Percentiles rank a stretch among this genome's conserved stretches.
phyloP scores from a whole-genome alignment of 2,113 vertebrate genomes.

The Alethe diademata region DNA sequence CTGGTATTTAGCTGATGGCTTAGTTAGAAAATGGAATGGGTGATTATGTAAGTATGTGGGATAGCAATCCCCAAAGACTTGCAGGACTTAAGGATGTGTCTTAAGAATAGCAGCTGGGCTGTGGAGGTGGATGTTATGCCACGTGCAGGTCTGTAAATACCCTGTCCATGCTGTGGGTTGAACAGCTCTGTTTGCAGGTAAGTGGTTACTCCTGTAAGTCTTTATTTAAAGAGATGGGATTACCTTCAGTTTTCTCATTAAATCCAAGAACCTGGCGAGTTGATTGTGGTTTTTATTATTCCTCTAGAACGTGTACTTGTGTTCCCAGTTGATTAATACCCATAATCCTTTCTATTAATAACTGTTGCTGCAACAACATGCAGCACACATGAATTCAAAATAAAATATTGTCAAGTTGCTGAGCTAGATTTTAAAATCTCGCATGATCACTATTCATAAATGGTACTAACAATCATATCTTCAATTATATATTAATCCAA shows the following conservation, averaged over 20 bases:
- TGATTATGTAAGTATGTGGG: conserved; percentile 16
- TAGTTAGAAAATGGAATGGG: background rate
- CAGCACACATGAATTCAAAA: background rate
- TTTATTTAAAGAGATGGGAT: background rate
- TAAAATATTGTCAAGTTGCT: background rate
- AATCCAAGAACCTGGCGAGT: background rate
- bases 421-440: background rate
- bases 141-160: background rate
- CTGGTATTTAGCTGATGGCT: conserved; percentile 1
- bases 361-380: background rate
- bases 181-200: background rate
- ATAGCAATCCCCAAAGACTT: conserved; percentile 14
- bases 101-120: conserved; percentile 5
- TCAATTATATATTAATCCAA: background rate
- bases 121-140: background rate
- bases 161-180: background rate
- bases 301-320: background rate
- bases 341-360: conserved; percentile 47
- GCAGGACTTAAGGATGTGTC: background rate
- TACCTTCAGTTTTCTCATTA: conserved; percentile 16
- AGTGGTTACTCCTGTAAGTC: background rate
- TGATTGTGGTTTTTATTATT: conserved; percentile 36
- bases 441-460: background rate
- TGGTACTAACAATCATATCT: background rate
- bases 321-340: conserved; percentile 18